These are phyloP conservation scores for Verasper variegatus DNA, from an alignment of 2,113 vertebrate genomes.

Conservation along the genomic window DNA sequence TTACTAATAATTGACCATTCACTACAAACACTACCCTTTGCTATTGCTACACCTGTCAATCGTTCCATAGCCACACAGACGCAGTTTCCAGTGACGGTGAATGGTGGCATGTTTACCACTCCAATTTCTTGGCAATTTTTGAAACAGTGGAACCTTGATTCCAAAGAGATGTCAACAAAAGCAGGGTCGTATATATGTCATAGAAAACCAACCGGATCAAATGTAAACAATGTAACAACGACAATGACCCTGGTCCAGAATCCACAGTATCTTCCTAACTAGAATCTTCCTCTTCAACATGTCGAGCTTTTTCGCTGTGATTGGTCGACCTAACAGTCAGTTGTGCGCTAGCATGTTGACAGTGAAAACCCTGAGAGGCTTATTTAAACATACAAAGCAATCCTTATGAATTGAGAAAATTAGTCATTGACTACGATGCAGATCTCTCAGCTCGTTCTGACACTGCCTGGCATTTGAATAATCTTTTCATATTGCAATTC, in stretches of 20 bases:
- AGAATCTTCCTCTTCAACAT: too few species aligned
- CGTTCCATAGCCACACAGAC: too few species aligned
- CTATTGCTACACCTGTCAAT: too few species aligned
- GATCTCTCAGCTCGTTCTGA: conserved; percentile 34
- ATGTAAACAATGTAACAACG: background rate
- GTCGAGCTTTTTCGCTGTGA: background rate
- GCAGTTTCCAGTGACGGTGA: too few species aligned
- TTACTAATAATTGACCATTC: too few species aligned
- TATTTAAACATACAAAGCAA: conserved; percentile 24
- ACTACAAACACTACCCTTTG: too few species aligned
- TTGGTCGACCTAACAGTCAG: background rate
- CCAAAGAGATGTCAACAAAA: background rate
- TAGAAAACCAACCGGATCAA: background rate
- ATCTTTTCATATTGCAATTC: conserved; percentile 64
- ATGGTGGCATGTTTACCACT: too few species aligned
- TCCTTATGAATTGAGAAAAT: conserved; percentile 28
- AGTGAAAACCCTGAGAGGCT: conserved; percentile 15
- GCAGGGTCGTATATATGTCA: background rate
- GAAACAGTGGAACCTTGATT: background rate
- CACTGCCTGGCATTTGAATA: conserved; percentile 54
- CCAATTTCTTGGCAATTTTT: too few species aligned
- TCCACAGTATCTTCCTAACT: too few species aligned
- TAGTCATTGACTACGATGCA: conserved; percentile 41
- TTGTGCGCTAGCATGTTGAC: background rate
- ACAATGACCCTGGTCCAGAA: background rate